These are phyloP conservation scores for Notoglanidium macrostoma DNA, from an alignment of 2,797 vertebrate species.

Conservation along the genomic window DNA sequence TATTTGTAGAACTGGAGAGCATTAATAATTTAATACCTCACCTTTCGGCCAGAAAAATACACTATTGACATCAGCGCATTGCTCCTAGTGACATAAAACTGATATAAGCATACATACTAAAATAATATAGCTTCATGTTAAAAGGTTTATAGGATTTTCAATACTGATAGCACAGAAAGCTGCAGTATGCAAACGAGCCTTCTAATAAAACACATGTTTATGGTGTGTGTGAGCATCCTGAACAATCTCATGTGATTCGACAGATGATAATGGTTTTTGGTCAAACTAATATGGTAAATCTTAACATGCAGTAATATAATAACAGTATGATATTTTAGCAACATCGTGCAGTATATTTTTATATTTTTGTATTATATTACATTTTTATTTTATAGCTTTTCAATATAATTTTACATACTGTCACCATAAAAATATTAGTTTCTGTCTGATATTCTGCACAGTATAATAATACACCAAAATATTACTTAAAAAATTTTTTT, in stretches of 20 bases:
- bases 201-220: not conserved
- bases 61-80: conserved; percentile 39
- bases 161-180: not conserved
- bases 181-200: not conserved
- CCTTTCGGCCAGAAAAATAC: conserved; percentile 52
- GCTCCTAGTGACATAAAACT: conserved; percentile 30
- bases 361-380: not conserved
- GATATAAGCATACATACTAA: not conserved
- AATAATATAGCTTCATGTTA: not conserved
- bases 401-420: not conserved
- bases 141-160: not conserved
- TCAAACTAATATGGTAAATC: not conserved
- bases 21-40: conserved; percentile 67
- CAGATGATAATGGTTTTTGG: not conserved
- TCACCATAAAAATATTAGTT: not conserved
- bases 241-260: not conserved
- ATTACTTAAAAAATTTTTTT: not conserved
- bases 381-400: not conserved
- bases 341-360: not conserved
- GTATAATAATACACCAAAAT: not conserved
- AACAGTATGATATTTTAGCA: not conserved
- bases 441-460: not conserved
- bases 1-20: conserved; percentile 62
- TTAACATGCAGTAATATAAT: not conserved
- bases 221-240: not conserved